A percentile compares a stretch with the other conserved stretches of the same genome.
These are phyloP conservation scores for Fistularia tabacaria DNA, from an alignment of 2,797 vertebrate species.

Conservation along the genomic window DNA sequence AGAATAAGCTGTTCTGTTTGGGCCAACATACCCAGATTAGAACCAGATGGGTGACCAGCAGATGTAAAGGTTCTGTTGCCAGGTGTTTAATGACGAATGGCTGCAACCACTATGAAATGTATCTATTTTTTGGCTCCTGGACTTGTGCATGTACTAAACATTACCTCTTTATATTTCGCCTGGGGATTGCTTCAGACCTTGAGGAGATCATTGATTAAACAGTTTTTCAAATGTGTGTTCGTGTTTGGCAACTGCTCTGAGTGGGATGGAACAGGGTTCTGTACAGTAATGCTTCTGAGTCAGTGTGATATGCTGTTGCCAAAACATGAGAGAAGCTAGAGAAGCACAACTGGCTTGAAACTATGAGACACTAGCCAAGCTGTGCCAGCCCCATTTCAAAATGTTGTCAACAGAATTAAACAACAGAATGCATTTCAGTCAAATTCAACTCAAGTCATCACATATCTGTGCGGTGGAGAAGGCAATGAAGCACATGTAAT, in stretches of 20 bases:
- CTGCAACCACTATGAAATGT: conserved; percentile 29
- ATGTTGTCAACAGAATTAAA: conserved; percentile 30
- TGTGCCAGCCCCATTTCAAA: conserved; percentile 22
- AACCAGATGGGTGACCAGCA: conserved; percentile 37
- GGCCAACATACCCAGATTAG: conserved; percentile 16
- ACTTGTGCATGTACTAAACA: background rate
- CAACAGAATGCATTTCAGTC: conserved; percentile 21
- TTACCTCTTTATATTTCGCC: conserved; percentile 6
- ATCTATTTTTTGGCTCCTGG: conserved; percentile 6
- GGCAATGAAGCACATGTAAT: conserved; percentile 39
- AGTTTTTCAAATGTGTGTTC: conserved; percentile 13
- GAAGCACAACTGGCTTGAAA: conserved; percentile 21
- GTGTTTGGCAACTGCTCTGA: conserved; percentile 10
- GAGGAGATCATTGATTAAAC: conserved; percentile 13
- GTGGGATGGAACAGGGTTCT: conserved; percentile 4
- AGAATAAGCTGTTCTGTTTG: conserved; percentile 20
- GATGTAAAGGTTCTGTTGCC: conserved; percentile 29
- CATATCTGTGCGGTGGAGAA: conserved; percentile 9
- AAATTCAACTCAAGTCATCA: conserved; percentile 27
- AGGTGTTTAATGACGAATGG: conserved; percentile 21
- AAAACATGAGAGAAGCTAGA: conserved; percentile 20
- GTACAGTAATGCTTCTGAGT: conserved; percentile 13
- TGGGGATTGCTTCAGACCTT: conserved; percentile 13
- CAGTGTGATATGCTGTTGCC: conserved; percentile 14
- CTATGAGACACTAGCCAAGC: conserved; percentile 18